These are phyloP conservation scores for Tinea semifulvella DNA, from an alignment of 2,888 invertebrate species.

Conservation along the genomic window DNA sequence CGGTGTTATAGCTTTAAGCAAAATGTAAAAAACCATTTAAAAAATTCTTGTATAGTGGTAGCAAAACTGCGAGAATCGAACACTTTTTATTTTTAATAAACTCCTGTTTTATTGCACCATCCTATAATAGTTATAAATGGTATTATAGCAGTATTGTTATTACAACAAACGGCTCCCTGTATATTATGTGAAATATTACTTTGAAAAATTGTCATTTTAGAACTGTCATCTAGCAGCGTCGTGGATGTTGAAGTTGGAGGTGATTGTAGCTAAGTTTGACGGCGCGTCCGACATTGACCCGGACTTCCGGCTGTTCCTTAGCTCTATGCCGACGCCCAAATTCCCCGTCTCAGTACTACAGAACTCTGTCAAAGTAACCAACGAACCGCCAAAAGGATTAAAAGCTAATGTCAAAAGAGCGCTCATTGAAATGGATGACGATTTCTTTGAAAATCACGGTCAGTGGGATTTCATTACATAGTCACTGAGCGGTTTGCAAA, in stretches of 20 bases:
- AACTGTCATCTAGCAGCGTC: conserved; percentile 94
- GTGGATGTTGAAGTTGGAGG: conserved; percentile 89
- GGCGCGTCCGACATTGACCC: conserved; percentile 71
- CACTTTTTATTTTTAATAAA: too few species aligned
- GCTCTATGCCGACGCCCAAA: conserved; percentile 86
- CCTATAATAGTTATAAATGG: too few species aligned
- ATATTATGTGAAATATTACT: too few species aligned
- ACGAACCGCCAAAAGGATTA: conserved; percentile 92
- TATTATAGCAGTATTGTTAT: too few species aligned
- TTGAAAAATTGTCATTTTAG: conserved; percentile 60
- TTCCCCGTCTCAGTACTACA: conserved; percentile 93
- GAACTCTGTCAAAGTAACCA: conserved; percentile 93
- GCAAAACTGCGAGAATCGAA: too few species aligned
- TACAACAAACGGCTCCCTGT: too few species aligned
- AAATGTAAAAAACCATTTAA: too few species aligned
- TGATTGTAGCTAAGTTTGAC: conserved; percentile 76
- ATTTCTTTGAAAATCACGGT: conserved; percentile 85
- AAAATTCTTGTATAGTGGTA: too few species aligned
- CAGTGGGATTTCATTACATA: too few species aligned
- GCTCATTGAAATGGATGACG: conserved; percentile 77
- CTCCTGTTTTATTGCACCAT: too few species aligned
- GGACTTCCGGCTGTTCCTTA: conserved; percentile 85
- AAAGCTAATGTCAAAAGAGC: conserved; percentile 89
- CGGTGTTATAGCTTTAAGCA: too few species aligned
- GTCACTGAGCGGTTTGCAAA: too few species aligned